Conservation (phyloP, 2,797 vertebrate species). For the Enteromius thamalakanensis region DNA sequence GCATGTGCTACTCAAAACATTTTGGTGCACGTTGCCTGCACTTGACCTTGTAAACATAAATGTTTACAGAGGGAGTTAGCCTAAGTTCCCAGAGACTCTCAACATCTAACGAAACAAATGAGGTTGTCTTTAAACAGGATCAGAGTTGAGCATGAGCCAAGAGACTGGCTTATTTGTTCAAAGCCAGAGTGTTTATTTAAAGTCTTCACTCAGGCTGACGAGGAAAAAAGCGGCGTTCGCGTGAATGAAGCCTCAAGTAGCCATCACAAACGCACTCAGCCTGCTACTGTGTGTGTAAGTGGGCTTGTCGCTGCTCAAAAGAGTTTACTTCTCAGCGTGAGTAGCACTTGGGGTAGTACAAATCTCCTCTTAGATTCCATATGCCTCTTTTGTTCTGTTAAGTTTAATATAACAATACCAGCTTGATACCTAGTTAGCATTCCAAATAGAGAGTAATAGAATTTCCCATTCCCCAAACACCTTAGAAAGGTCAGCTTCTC, state of each 20-base stretch:
- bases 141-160: constrained; percentile 76
- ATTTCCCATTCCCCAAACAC: background rate
- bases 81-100: constrained; percentile 60
- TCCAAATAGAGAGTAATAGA: background rate
- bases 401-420: constrained; percentile 17
- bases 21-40: constrained; percentile 78
- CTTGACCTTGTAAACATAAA: constrained; percentile 91
- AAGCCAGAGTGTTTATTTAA: constrained; percentile 85
- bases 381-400: constrained; percentile 19
- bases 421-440: constrained; percentile 6
- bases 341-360: constrained; percentile 8
- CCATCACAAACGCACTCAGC: constrained; percentile 80
- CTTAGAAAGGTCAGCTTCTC: background rate
- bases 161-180: constrained; percentile 85
- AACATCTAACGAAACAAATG: constrained; percentile 49
- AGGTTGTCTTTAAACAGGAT: constrained; percentile 71
- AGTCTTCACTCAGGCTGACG: constrained; percentile 67
- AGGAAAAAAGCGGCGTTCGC: constrained; percentile 43
- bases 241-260: constrained; percentile 68
- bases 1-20: background rate
- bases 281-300: constrained; percentile 30
- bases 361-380: constrained; percentile 29
- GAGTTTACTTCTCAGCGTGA: constrained; percentile 23
- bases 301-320: constrained; percentile 40
- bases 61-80: constrained; percentile 89